Evolutionary conservation across 2,888 invertebrate species (phyloP), one percentile per base, ranked within the genome.

Genomic region (Hirtodrosophila confusa): DNA sequence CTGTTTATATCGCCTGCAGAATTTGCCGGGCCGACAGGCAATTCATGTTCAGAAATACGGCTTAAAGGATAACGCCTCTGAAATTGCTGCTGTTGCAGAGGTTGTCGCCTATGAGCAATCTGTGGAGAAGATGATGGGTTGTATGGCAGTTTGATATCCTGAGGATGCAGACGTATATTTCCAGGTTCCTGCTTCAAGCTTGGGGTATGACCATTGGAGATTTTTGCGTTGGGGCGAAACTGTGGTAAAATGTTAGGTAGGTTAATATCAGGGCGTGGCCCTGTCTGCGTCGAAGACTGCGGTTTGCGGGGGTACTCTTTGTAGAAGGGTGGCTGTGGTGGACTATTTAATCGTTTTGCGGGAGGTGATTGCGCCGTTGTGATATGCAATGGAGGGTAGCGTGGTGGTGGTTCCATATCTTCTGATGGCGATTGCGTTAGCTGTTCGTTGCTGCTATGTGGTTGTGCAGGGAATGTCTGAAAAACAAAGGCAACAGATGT

Each of bases 161-260:
- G 88, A 10, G 57, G 50, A 3, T 80, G 70, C 1, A 90, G 73
- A 3, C 90, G 88, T n/a, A 91, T 88, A 56, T 91, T 91, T 0
- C 91, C 91, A 0, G 91, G 86, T 47, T 90, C 91, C 71, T 90
- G 89, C 61, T 89, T 89, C 61, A 86, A 84, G 3, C 69, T 68
- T 0, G 88, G 75, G 17, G 89, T 80, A 58, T 91, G 89, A 0
- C 93, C 93, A 61, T 91, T 92, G 0, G 93, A 93, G 3, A 93
- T 90, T 78, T 94, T 93, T 2, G 94, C 93, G 77, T 94, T 95
- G 0, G 95, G 95, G 33, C 95, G 92, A 77, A 95, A 95, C 80
- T 95, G 95, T 0, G 95, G 95, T 24, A 95, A 88, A 78, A 95
- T 95, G 79, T 95, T 95, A 0, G 95, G 95, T 41, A 94, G 85